phyloP scores from a whole-genome alignment of 1,140 invertebrate species.

The Drosophila lacertosa region DNA sequence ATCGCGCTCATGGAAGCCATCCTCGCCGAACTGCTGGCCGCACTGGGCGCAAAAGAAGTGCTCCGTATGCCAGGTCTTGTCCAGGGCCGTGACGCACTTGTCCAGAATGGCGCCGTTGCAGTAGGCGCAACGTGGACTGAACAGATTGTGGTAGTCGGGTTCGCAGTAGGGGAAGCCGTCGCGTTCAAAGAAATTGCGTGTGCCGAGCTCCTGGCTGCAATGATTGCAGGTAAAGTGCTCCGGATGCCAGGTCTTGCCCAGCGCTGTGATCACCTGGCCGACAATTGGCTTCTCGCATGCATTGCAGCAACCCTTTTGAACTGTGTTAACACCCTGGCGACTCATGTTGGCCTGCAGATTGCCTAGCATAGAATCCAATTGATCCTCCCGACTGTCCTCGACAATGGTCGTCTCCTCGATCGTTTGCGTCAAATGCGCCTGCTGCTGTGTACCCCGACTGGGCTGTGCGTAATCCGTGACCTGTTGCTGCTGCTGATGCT shows the following conservation, averaged over 20 bases:
- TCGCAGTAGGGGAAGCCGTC: constrained; percentile 99
- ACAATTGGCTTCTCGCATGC: constrained; percentile 99
- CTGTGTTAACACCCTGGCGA: constrained; percentile 98
- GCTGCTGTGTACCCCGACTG: constrained; percentile 85
- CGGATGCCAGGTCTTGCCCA: constrained; percentile 99
- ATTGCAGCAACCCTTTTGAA: constrained; percentile 98
- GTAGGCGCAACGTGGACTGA: constrained; percentile 98
- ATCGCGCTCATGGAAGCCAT: constrained; percentile 97
- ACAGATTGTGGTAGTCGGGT: constrained; percentile 98
- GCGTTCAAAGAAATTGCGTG: constrained; percentile 99
- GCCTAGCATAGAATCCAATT: constrained; percentile 95
- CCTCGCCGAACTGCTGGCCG: constrained; percentile 98
- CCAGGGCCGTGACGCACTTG: constrained; percentile 99
- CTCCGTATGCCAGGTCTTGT: constrained; percentile 99
- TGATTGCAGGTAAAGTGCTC: constrained; percentile 99
- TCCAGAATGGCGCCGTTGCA: constrained; percentile 99
- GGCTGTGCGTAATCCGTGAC: constrained; percentile 90
- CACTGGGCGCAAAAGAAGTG: constrained; percentile 99
- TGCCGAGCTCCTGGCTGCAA: constrained; percentile 97
- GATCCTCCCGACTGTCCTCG: constrained; percentile 85
- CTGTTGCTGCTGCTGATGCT: constrained; percentile 82
- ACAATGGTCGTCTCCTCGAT: constrained; percentile 83
- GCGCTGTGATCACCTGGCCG: constrained; percentile 95
- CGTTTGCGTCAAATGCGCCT: constrained; percentile 84
- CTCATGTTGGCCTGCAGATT: constrained; percentile 94